Conservation (phyloP, 1,140 invertebrate genomes). For the Halotydeus destructor region DNA sequence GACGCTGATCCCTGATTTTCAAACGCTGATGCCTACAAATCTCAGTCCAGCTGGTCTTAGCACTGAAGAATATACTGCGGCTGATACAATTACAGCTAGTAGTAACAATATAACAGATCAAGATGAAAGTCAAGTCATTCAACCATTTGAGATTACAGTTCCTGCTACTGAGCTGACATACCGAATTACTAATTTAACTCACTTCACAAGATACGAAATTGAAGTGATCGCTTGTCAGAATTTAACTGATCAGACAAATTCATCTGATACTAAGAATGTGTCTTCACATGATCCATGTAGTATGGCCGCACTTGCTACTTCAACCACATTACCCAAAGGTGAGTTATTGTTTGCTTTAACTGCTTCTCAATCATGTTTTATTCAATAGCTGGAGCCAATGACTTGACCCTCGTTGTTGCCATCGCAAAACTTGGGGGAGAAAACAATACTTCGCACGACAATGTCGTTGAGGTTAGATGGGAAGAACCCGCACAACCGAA, state of each 20-base stretch:
- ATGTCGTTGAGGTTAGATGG: conserved; percentile 37
- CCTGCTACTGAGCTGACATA: not conserved
- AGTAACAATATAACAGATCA: not conserved
- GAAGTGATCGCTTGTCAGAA: conserved; percentile 23
- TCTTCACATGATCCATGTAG: conserved; percentile 21
- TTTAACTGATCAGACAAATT: not conserved
- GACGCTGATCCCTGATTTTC: not conserved
- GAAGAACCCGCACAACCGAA: conserved; percentile 56
- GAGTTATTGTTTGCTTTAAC: conserved; percentile 12
- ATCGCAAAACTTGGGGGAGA: conserved; percentile 19
- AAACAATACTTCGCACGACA: conserved; percentile 18
- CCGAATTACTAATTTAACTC: conserved; percentile 24
- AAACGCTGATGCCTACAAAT: not conserved
- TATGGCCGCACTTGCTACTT: conserved; percentile 22
- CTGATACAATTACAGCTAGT: not conserved
- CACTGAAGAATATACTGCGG: not conserved
- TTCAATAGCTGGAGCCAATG: not conserved
- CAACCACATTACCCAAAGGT: conserved; percentile 21
- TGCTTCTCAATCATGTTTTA: not conserved
- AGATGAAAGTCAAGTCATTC: not conserved
- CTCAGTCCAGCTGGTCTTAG: not conserved
- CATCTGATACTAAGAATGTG: not conserved
- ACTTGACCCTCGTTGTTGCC: conserved; percentile 8
- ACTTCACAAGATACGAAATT: conserved; percentile 30
- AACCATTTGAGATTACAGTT: not conserved